A percentile compares a stretch with the other conserved stretches of the same genome.
These are phyloP conservation scores for Zapus hudsonius DNA, from an alignment of 2,113 vertebrate species.

Conservation along the genomic window DNA sequence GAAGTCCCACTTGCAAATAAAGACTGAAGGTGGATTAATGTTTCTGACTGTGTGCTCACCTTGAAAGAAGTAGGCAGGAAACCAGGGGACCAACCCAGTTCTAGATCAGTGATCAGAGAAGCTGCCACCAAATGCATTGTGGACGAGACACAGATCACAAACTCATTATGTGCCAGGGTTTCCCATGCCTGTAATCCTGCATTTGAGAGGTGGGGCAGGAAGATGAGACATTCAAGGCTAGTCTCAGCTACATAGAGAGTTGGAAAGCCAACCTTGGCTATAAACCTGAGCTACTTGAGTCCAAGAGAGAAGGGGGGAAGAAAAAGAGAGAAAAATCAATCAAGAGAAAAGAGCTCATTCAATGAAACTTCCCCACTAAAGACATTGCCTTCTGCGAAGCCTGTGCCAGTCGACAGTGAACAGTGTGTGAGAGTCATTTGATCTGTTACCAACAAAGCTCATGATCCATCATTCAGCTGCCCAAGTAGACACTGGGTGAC, in stretches of 20 bases:
- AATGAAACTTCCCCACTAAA: neutral
- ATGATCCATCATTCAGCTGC: neutral
- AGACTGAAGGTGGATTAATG: neutral
- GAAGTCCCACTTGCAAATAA: neutral
- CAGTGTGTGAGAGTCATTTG: fast-evolving
- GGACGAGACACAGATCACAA: neutral
- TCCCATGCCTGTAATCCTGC: neutral
- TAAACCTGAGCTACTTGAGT: neutral
- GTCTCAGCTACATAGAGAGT: too few species aligned
- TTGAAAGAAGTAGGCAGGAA: neutral
- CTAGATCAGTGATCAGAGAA: neutral
- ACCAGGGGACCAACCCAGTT: neutral
- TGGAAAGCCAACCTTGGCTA: neutral
- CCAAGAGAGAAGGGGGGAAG: too few species aligned
- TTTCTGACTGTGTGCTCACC: neutral
- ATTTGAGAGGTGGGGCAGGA: neutral
- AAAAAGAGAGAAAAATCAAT: neutral
- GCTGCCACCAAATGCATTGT: neutral
- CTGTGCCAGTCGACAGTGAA: neutral
- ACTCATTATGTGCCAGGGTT: neutral
- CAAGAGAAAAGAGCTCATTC: neutral
- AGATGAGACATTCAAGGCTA: neutral
- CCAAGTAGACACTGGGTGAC: neutral
- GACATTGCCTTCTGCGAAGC: neutral
- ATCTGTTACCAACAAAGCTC: neutral